phyloP scores from a whole-genome alignment of 2,797 vertebrate species.

The Chlorospingus flavigularis region DNA sequence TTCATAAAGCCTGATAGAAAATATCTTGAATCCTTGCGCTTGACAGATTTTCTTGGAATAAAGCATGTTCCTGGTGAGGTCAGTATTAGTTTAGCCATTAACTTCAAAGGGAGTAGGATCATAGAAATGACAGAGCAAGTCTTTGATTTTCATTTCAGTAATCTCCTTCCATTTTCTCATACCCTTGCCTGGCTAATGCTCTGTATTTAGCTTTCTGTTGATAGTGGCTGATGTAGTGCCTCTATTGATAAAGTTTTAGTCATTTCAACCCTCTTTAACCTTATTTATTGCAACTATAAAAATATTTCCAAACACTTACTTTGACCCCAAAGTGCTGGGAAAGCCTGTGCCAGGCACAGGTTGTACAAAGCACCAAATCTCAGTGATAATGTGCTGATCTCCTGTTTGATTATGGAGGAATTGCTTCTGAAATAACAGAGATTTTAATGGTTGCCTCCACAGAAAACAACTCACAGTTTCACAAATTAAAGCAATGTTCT shows the following conservation, averaged over 20 bases:
- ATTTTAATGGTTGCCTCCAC: conserved; percentile 58
- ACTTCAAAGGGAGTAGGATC: conserved; percentile 58
- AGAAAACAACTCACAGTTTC: conserved; percentile 45
- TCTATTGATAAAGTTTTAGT: conserved; percentile 13
- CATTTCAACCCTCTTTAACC: conserved; percentile 37
- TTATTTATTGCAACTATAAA: background rate
- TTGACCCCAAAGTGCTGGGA: background rate
- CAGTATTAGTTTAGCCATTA: conserved; percentile 65
- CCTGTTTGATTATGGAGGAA: conserved; percentile 43
- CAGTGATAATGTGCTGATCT: background rate
- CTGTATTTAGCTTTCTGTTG: background rate
- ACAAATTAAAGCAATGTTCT: conserved; percentile 74
- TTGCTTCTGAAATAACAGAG: conserved; percentile 53
- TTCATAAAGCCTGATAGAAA: conserved; percentile 1
- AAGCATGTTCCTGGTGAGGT: conserved; percentile 45
- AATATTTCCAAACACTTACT: background rate
- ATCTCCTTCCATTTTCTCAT: conserved; percentile 53
- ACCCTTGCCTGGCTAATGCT: background rate
- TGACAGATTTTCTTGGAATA: conserved; percentile 41
- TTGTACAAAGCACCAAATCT: background rate
- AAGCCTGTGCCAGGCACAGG: background rate
- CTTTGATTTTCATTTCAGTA: conserved; percentile 60
- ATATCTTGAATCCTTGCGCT: conserved; percentile 36
- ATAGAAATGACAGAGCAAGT: conserved; percentile 47
- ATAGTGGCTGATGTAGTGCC: conserved; percentile 35